These are phyloP conservation scores for Catharus bicknelli DNA, from an alignment of 2,113 vertebrate genomes.

Conservation along the genomic window DNA sequence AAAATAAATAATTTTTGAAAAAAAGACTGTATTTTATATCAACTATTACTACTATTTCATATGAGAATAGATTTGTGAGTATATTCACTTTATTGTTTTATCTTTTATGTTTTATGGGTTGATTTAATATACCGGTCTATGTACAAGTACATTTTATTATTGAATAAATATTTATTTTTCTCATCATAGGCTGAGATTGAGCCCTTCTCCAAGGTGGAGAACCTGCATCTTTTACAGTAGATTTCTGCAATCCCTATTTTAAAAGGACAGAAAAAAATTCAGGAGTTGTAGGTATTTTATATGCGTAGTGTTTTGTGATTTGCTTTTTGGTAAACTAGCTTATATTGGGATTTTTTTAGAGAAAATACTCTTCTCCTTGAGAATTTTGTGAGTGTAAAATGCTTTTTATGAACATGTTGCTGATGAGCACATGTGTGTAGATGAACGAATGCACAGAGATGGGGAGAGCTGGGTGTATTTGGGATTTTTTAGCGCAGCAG, in stretches of 20 bases:
- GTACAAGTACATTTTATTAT: not conserved
- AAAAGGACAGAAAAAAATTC: not conserved
- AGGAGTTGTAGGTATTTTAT: not conserved
- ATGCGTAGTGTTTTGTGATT: not conserved
- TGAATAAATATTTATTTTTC: not conserved
- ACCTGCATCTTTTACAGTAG: not conserved
- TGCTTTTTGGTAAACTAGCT: not conserved
- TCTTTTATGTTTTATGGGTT: not conserved
- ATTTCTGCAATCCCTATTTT: not conserved
- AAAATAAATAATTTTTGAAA: not conserved
- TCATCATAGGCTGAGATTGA: not conserved
- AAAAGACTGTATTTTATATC: not conserved
- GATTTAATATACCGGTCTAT: not conserved
- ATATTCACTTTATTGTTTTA: not conserved
- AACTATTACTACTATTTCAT: not conserved
- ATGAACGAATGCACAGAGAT: not conserved
- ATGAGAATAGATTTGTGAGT: not conserved
- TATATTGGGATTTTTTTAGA: not conserved
- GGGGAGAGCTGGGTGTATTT: not conserved
- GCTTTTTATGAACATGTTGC: not conserved
- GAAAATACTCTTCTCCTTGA: not conserved
- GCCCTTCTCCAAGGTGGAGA: not conserved
- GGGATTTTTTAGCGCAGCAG: not conserved
- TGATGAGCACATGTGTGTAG: accelerated
- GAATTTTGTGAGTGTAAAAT: not conserved